These are phyloP conservation scores for Mythimna albipuncta DNA, from an alignment of 2,888 invertebrate genomes.

Conservation along the genomic window DNA sequence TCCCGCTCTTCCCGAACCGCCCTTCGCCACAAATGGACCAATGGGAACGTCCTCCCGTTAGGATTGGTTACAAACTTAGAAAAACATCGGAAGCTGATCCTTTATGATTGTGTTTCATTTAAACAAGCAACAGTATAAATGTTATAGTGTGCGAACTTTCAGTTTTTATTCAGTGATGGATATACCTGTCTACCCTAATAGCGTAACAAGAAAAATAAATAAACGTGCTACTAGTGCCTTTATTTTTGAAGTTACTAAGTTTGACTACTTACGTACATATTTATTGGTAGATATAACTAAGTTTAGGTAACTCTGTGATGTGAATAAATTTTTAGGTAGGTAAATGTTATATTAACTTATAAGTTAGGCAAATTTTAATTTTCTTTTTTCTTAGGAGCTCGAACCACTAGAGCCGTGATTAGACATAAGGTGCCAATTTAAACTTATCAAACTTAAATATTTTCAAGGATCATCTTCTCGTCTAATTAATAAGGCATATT, in stretches of 20 bases:
- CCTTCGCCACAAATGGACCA: constrained; percentile 76
- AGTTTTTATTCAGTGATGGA: constrained; percentile 32
- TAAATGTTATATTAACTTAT: neutral
- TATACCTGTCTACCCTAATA: neutral
- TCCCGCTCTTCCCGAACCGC: constrained; percentile 81
- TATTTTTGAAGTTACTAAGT: neutral
- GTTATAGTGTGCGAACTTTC: constrained; percentile 36
- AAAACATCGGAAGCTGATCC: constrained; percentile 81
- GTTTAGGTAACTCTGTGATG: neutral
- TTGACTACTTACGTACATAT: neutral
- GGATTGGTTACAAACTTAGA: constrained; percentile 85
- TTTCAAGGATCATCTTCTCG: no score
- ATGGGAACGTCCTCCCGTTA: constrained; percentile 70
- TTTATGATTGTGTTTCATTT: constrained; percentile 81
- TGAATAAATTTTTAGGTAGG: neutral
- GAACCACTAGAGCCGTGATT: no score
- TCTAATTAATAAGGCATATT: no score
- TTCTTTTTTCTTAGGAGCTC: neutral
- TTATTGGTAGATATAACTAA: neutral
- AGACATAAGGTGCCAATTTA: no score
- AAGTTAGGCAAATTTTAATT: neutral
- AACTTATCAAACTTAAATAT: no score
- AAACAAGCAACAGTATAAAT: constrained; percentile 69
- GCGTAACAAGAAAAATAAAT: neutral
- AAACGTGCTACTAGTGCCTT: neutral